Base-by-base conservation (phyloP, 2,888 invertebrate species). In the Dione juno region DNA sequence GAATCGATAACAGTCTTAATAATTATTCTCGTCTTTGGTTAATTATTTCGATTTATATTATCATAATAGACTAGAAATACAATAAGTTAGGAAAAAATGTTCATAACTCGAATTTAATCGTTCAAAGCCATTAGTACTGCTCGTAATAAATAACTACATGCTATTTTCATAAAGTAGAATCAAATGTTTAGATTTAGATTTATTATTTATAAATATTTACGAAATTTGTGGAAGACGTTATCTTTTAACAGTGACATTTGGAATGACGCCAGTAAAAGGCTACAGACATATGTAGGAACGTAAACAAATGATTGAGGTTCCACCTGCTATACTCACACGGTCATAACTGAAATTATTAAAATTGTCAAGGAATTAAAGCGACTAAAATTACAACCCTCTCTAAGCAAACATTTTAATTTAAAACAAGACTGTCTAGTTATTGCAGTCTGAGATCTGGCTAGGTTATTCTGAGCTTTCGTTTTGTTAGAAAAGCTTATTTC, bases 371-470 rank as follows among this genome's bases (percentile, higher is more conserved):
- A 83, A 84, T 78, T 75, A 77, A 82, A 83, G 85, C 83, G 87
- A 82, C 82, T 81, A 83, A 85, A 88, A 83, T 83, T 85, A 80
- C 81, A 86, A 87, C 78, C 74, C 77, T 81, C 87, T 85, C 86
- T 79, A 87, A 74, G 71, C 63, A 70, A 68, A 52, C 88, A 89
- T 87, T 90, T 88, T 89, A 90, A 92, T 88, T 91, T 88, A 83
- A 87, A 87, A 83, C 85, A 81, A 78, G 86, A 86, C 85, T 84
- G 84, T 87, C 84, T 88, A 87, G 89, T 88, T 90, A 89, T 90
- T 89, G 88, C 85, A 86, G 88, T 89, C 88, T 86, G 81, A 77
- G 75, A 73, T 81, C 78, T 79, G 79, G 75, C 91, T 86, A 87
- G 74, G 80, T 76, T 73, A 81, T 66, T 40, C 14, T 78, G 90